Evolutionary conservation across 2,888 invertebrate species (phyloP), one percentile per base, ranked within the genome.

Genomic region (Cacoxenus indagator): DNA sequence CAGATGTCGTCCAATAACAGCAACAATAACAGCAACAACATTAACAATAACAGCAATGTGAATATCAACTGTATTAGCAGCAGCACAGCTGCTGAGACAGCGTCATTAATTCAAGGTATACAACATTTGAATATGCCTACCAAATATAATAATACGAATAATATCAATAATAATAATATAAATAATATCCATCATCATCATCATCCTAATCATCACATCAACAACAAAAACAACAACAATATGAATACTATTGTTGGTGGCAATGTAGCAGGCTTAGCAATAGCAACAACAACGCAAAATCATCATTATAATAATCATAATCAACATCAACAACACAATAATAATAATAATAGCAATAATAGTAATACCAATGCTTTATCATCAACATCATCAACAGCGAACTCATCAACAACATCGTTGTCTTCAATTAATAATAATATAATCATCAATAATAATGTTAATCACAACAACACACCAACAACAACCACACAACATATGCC

Each of bases 51-150:
- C 45, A 43, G 37, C 11, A 43, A 51, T 22, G 51, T 51, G 9
- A 22, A 2, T 11, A 5, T 1, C 19, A 51, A 51, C 19, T 19
- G 8, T 59, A 59, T 26, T 57, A 66, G 14, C 66, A 65, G n/a
- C 68, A 59, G 11, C 73, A 59, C 76, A 43, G 72, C 65, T 62
- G 73, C 73, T 48, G 72, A 72, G 68, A 74, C 75, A 70, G 76
- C 74, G 62, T 73, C 75, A 84, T 62, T 67, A 65, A 45, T 62
- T 48, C 70, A 69, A 71, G 84, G 80, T 80, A 80, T 80, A 73
- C 78, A 76, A 71, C 74, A 74, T 81, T 74, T 77, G 70, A 72
- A 75, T 77, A 68, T 76, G 82, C 78, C 75, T 74, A 78, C 78
- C 73, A 74, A 70, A 46, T 73, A 68, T 70, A 72, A 59, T 67